phyloP scores from a whole-genome alignment of 2,797 vertebrate genomes.

The Melopsittacus undulatus region DNA sequence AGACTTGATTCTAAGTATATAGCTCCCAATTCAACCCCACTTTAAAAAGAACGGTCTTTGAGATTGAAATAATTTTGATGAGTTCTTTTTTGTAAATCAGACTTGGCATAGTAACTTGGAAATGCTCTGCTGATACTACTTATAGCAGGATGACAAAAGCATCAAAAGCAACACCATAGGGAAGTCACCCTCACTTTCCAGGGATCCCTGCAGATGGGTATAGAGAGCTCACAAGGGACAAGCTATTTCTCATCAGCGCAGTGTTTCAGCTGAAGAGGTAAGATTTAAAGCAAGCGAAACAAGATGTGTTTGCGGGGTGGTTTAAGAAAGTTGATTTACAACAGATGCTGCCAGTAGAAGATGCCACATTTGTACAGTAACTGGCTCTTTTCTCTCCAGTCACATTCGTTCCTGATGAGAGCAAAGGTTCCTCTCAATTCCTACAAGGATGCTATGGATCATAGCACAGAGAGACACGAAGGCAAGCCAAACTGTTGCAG shows the following conservation, averaged over 20 bases:
- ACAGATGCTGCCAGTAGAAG: background rate
- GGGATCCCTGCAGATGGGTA: background rate
- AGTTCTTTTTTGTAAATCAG: background rate
- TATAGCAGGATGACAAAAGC: slow-evolving; percentile 7
- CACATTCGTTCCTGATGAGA: background rate
- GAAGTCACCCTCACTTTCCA: background rate
- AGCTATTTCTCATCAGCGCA: background rate
- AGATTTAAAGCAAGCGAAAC: background rate
- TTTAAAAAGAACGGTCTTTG: slow-evolving; percentile 11
- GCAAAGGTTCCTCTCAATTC: background rate
- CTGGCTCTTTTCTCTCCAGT: background rate
- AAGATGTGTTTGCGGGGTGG: background rate
- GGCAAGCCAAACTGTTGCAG: background rate
- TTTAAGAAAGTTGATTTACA: background rate
- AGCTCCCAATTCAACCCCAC: background rate
- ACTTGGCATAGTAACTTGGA: background rate
- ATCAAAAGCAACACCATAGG: background rate
- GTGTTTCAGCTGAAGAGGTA: background rate
- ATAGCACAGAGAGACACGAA: background rate
- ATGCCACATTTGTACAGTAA: background rate
- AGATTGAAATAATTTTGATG: background rate
- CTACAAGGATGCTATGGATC: background rate
- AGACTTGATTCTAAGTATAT: background rate
- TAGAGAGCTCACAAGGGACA: background rate
- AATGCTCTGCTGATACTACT: slow-evolving; percentile 22